Evolutionary conservation across 2,888 invertebrate species (phyloP), one percentile per base, ranked within the genome.

Genomic region (Lepetodrilus schrolli): DNA sequence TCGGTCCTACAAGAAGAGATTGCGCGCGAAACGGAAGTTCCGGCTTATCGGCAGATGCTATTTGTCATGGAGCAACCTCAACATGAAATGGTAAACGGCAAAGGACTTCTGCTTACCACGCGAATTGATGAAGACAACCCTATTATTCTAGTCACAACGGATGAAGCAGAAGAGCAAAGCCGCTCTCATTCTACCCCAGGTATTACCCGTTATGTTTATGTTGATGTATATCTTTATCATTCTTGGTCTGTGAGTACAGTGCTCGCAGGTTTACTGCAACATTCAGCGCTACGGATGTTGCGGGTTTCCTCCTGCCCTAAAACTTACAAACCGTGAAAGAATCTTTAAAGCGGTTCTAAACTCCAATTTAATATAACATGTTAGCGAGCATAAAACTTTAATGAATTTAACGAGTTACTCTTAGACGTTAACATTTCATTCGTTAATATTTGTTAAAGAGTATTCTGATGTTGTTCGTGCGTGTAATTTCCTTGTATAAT

Each of bases 21-120:
- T 23, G 70, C 50, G 13, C n/a, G 21, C 36, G 36, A 17, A 36
- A 70, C 70, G n/a, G 70, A 70, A 17, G 49, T 70, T 20, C 47
- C 51, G 13, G 50, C 70, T 13, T 17, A 13, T 1, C 20, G 21
- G 10, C 70, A 70, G 21, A 36, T 50, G n/a, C 50, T 70, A 20
- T 36, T 49, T 49, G 20, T 26, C 50, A 13, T 21, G 30, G 50
- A 70, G 23, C 30, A 49, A 37, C 36, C 34, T 4, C 23, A 50
- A 10, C 30, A 49, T 13, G 38, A 66, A 1, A 17, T 38, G 13
- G 37, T 66, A 13, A 43, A 8, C 17, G 13, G n/a, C 17, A 43
- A 17, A 17, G 13, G 17, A 17, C 43, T 5, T 4, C 17, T 43
- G n/a, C 13, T 4, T 1, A 4, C 43, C 13, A 17, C 34, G n/a